A percentile compares a stretch with the other conserved stretches of the same genome.
These are phyloP conservation scores for Scaptomyza polygonia DNA, from an alignment of 2,888 invertebrate genomes.

Conservation along the genomic window DNA sequence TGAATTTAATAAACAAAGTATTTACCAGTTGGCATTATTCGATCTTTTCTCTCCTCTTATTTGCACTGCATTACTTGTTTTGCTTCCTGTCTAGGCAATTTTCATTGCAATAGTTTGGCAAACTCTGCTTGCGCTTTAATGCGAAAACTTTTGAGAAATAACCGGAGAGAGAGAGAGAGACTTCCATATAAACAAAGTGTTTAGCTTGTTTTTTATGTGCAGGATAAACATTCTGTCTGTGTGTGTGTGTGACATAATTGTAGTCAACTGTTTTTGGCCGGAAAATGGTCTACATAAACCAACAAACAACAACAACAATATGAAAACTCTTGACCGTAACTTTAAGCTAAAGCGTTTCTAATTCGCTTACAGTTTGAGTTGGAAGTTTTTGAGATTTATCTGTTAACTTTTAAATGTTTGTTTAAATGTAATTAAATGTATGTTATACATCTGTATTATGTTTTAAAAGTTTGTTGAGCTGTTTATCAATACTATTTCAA, in stretches of 20 bases:
- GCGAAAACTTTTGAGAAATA: conserved; percentile 72
- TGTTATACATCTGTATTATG: too few species aligned
- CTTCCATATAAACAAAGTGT: conserved; percentile 71
- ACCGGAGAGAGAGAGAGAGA: conserved; percentile 18
- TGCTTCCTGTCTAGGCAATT: conserved; percentile 21
- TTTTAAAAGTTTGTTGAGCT: not conserved
- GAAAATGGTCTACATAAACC: conserved; percentile 31
- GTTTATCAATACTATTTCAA: not conserved
- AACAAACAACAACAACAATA: conserved; percentile 18
- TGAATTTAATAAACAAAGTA: too few species aligned
- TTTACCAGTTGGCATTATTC: not conserved
- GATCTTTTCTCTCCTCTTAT: not conserved
- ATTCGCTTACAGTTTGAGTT: not conserved
- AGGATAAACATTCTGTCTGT: conserved; percentile 46
- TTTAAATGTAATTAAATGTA: not conserved
- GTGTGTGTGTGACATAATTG: conserved; percentile 63
- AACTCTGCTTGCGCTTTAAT: conserved; percentile 62
- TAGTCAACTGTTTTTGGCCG: conserved; percentile 26
- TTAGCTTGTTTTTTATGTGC: conserved; percentile 65
- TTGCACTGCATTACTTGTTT: conserved; percentile 17
- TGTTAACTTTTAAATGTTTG: not conserved
- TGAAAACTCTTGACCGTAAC: conserved; percentile 15
- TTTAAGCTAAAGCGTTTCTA: conserved; percentile 25
- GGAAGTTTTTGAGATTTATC: not conserved
- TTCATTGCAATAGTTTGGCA: conserved; percentile 70